These are phyloP conservation scores for Andrena bicolor DNA, from an alignment of 2,888 invertebrate genomes.

Conservation along the genomic window DNA sequence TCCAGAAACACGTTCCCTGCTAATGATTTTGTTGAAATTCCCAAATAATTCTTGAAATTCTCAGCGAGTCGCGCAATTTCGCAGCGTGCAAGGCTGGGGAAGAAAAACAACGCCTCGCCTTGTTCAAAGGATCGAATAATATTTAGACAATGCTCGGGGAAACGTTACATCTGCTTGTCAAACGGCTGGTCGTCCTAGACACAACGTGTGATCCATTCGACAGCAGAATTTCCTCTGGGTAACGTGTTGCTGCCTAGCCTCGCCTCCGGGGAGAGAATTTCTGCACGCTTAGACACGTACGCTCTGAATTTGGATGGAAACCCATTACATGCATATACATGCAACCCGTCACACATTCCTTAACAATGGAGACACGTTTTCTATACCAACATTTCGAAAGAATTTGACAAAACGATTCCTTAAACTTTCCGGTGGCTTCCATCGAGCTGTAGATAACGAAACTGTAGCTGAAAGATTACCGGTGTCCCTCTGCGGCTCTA, in stretches of 20 bases:
- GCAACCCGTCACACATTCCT: neutral
- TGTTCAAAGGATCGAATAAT: conserved; percentile 5
- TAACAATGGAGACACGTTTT: neutral
- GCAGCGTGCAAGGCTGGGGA: neutral
- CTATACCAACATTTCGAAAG: neutral
- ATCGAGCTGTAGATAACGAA: no score
- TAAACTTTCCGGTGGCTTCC: neutral
- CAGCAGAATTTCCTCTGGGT: conserved; percentile 45
- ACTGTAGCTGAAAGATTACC: neutral
- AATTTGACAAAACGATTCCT: neutral
- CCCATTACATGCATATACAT: neutral
- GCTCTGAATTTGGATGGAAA: conserved; percentile 35
- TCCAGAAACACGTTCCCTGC: neutral
- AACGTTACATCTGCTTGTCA: conserved; percentile 15
- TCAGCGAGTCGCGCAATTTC: neutral
- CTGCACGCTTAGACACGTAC: conserved; percentile 7
- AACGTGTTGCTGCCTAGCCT: conserved; percentile 37
- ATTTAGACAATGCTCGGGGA: conserved; percentile 6
- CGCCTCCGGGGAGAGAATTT: conserved; percentile 38
- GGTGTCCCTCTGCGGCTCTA: neutral
- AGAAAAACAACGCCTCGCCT: neutral
- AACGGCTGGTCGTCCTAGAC: neutral
- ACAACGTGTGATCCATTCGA: conserved; percentile 37
- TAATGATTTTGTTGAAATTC: neutral
- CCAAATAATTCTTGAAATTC: neutral